Conservation (phyloP, 2,888 invertebrate genomes). For the Thymelicus sylvestris region DNA sequence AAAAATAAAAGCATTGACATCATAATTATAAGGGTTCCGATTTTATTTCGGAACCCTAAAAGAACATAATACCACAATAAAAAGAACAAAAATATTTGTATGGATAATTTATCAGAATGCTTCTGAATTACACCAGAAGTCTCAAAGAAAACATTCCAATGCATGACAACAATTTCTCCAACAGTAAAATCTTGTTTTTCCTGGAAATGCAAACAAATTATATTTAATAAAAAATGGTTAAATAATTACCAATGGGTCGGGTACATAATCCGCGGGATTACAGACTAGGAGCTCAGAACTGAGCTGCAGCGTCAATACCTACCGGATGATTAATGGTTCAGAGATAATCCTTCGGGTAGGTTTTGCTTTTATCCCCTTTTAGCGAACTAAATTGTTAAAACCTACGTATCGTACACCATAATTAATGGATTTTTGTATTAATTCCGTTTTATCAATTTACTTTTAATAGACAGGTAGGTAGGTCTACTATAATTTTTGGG, state of each 20-base stretch:
- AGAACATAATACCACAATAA: too few relatives aligned
- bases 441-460: not conserved
- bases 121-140: too few relatives aligned
- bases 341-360: conserved; percentile 61
- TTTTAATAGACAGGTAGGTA: too few relatives aligned
- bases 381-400: conserved; percentile 24
- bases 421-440: conserved; percentile 17
- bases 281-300: conserved; percentile 51
- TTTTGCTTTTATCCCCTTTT: conserved; percentile 47
- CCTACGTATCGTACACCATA: conserved; percentile 4
- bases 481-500: too few relatives aligned
- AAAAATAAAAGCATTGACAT: too few relatives aligned
- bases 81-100: too few relatives aligned
- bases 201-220: not conserved
- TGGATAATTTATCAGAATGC: too few relatives aligned
- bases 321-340: conserved; percentile 68
- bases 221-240: conserved; percentile 23
- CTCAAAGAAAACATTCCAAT: too few relatives aligned
- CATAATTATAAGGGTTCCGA: too few relatives aligned
- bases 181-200: not conserved
- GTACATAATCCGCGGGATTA: conserved; percentile 59
- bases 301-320: conserved; percentile 61
- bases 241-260: conserved; percentile 48
- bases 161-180: too few relatives aligned
- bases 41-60: too few relatives aligned